Evolutionary conservation across 2,888 invertebrate species (phyloP), one percentile per base, ranked within the genome.

Genomic region (Drosophila pseudotalamancana): DNA sequence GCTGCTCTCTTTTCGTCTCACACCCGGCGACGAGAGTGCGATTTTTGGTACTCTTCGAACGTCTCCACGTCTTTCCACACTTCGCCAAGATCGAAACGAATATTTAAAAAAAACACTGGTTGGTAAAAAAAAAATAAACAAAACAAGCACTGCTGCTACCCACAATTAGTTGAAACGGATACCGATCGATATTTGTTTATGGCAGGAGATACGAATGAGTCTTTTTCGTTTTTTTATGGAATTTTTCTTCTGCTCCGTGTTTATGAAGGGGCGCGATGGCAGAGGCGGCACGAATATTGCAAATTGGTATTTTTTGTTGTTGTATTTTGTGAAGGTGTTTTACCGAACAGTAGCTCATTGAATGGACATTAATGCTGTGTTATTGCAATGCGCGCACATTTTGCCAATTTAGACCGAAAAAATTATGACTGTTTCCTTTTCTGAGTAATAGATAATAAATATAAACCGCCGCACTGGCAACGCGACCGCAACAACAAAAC

Each of bases 351-450:
- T 31, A 18, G 32, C 40, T 50, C 19, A 48, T 31, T 69, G 34
- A 50, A 48, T 59, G 34, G 40, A 54, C 25, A 16, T 19, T 27
- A 18, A 21, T 63, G 23, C 8, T 54, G 29, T 43, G 21, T 57
- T 45, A 25, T 46, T 50, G 18, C 14, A 59, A 55, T 74, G 64
- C 74, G 72, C 72, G 72, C 57, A 51, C 64, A 69, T 64, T 72
- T 48, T 43, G 39, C 16, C 50, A 46, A 48, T 57, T 34, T 50
- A 31, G 59, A 35, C 49, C 35, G 40, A 35, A 69, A 72, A 73
- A 72, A 68, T 49, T 45, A 39, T 69, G 70, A 69, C 70, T 74
- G 35, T 51, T 57, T 72, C 35, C 59, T 64, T 72, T 64, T 64
- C 45, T 51, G 50, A 73, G 59, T 49, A 72, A 66, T 65, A 39